Evolutionary conservation across 2,113 vertebrate genomes (phyloP), one percentile per base, ranked within the genome.

Genomic region (Cryptotis parvus): DNA sequence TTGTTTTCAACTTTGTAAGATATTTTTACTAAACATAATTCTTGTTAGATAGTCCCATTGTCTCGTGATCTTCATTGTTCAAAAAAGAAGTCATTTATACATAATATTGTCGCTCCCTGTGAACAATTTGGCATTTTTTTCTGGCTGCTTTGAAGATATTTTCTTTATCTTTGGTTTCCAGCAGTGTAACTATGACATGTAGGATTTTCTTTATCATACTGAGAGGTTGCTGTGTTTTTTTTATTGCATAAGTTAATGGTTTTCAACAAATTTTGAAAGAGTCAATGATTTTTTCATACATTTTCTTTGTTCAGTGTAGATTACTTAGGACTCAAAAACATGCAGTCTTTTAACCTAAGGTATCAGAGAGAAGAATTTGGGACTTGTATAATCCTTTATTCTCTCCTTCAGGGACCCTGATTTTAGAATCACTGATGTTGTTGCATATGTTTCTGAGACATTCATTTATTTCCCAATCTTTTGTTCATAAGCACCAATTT

Each of bases 131-230:
- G 65, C 52, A 77, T 29, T 58, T 72, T 9, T 82, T 31, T 78
- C 83, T 68, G 35, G 9, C 37, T 89, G 37, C n/a, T 79, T 80
- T 52, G 58, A 84, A 84, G 39, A 74, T 68, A 61, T 74, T 74
- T 61, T 78, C 55, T 90, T 49, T 76, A 70, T 82, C 15, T 87
- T 87, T 68, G 55, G 52, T 55, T 82, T 91, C 31, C n/a, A 76
- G 78, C 4, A 66, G 29, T 86, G 22, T 29, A 73, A 37, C 45
- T 80, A 43, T 63, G 90, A 70, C 72, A 33, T 31, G n/a, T 86
- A 29, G 29, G 29, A 4, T 73, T 90, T 82, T 82, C 65, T 73
- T 73, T 82, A 73, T 78, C 35, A 33, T 74, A 14, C 27, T 83
- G 4, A 86, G 76, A 11, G 3, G 76, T 83, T 39, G 58, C 18